Evolutionary conservation across 2,797 vertebrate genomes (phyloP).

Genomic region (Sarcophilus harrisii): DNA sequence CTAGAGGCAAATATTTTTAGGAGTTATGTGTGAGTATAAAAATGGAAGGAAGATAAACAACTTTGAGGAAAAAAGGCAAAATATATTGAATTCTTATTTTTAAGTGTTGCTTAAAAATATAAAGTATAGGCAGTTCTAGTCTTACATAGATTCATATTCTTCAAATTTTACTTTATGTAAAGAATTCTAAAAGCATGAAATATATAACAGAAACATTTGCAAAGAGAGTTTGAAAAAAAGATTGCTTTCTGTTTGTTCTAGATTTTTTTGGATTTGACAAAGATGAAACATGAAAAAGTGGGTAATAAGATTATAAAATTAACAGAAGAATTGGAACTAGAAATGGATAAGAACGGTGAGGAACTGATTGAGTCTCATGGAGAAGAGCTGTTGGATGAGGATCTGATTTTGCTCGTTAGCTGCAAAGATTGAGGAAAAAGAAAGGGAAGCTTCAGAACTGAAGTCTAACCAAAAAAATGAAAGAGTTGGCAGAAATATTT

Average conservation of each 20-base stretch:
- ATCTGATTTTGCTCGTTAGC: background rate
- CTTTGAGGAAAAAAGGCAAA: background rate
- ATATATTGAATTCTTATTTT: background rate
- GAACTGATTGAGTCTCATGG: background rate
- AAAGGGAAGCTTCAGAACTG: background rate
- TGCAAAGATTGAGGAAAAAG: background rate
- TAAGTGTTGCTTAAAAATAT: background rate
- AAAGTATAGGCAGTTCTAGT: background rate
- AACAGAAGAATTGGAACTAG: background rate
- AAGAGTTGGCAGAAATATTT: background rate
- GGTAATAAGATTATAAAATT: background rate
- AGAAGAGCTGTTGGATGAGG: background rate
- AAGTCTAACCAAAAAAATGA: background rate
- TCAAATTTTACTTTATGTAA: background rate
- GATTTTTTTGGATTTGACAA: background rate
- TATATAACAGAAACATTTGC: background rate
- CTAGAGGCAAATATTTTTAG: background rate
- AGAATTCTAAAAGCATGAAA: background rate
- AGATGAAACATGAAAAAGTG: background rate
- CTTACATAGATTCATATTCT: background rate
- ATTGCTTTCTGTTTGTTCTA: background rate
- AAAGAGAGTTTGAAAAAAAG: background rate
- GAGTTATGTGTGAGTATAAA: background rate
- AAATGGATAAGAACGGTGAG: background rate
- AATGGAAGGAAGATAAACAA: background rate